phyloP scores from a whole-genome alignment of 2,113 vertebrate species.

The Thalassoma bifasciatum region DNA sequence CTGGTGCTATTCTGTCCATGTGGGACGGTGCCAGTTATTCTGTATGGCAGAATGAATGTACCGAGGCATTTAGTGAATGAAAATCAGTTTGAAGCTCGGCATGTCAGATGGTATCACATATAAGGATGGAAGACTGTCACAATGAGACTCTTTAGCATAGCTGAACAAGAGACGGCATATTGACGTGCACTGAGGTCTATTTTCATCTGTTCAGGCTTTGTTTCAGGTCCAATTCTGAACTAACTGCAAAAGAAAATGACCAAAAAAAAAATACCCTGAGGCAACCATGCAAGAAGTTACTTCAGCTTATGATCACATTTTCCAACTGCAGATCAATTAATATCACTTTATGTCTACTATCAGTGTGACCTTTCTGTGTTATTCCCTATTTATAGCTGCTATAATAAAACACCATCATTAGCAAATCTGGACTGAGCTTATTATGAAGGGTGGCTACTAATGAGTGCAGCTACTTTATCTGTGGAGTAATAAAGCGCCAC shows the following conservation, averaged over 20 bases:
- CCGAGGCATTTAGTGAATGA: constrained; percentile 43
- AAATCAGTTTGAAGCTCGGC: constrained; percentile 29
- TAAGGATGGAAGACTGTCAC: background rate
- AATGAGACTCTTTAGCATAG: constrained; percentile 17
- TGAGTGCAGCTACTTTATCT: constrained; percentile 40
- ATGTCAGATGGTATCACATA: constrained; percentile 24
- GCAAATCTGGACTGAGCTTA: constrained; percentile 18
- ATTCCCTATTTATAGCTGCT: constrained; percentile 21
- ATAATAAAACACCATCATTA: constrained; percentile 43
- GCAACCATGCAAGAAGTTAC: background rate
- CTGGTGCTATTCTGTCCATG: constrained; percentile 49
- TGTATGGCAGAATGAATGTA: constrained; percentile 38
- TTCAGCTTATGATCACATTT: constrained; percentile 21
- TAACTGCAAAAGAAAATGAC: background rate
- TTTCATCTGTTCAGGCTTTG: background rate
- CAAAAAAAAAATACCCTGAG: background rate
- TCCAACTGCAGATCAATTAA: constrained; percentile 21
- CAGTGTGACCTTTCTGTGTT: constrained; percentile 15
- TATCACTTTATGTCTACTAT: background rate
- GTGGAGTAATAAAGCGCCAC: constrained; percentile 30
- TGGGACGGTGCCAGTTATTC: constrained; percentile 56
- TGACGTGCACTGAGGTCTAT: background rate
- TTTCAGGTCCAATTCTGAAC: background rate
- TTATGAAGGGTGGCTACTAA: constrained; percentile 24
- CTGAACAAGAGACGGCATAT: background rate